Conservation (phyloP, 2,113 vertebrate species). For the Pipra filicauda region DNA sequence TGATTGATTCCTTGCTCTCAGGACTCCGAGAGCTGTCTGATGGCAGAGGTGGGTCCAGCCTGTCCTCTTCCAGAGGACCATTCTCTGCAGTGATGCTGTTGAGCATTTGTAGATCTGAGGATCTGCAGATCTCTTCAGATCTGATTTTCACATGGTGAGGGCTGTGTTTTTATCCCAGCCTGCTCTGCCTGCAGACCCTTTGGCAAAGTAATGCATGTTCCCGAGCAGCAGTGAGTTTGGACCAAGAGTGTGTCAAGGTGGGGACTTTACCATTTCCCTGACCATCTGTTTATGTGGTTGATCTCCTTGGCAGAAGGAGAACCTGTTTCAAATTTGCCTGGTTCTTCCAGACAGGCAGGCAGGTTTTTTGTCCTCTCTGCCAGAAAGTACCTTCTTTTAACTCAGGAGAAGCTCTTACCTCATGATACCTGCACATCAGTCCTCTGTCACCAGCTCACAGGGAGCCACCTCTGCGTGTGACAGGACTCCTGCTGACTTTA, state of each 20-base stretch:
- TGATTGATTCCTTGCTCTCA: not conserved
- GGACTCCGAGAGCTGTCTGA: not conserved
- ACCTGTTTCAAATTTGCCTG: not conserved
- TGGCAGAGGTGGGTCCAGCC: not conserved
- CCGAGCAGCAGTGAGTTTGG: not conserved
- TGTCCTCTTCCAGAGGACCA: not conserved
- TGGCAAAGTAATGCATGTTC: not conserved
- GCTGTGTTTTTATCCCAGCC: not conserved
- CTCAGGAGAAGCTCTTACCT: not conserved
- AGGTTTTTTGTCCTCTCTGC: not conserved
- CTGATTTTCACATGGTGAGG: accelerated
- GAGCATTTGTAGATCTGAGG: not conserved
- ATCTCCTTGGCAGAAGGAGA: not conserved
- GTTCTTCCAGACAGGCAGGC: not conserved
- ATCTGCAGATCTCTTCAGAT: not conserved
- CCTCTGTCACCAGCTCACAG: not conserved
- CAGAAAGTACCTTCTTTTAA: not conserved
- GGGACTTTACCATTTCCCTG: not conserved
- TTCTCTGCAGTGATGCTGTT: not conserved
- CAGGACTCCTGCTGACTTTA: not conserved
- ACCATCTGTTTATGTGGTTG: not conserved
- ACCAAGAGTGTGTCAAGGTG: not conserved
- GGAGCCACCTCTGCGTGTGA: not conserved
- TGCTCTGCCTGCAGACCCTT: not conserved
- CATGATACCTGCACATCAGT: not conserved